Evolutionary conservation across 2,113 vertebrate genomes (phyloP).

Genomic region (Nothocercus nigrocapillus): DNA sequence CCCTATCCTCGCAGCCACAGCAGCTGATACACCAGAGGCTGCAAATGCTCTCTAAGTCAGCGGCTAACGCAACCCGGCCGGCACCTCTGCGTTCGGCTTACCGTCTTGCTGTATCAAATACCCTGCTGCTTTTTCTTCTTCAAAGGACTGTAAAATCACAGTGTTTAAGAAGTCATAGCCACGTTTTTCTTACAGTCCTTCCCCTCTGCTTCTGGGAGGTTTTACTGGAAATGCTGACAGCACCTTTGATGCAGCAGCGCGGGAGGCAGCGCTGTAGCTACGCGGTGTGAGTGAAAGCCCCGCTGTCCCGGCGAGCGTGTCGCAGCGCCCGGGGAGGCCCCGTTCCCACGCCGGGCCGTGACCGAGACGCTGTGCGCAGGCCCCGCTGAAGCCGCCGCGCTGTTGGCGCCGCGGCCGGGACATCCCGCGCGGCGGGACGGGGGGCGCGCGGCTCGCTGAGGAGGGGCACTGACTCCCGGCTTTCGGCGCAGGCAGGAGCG

Average conservation of each 20-base stretch:
- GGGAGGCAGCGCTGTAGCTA: not conserved
- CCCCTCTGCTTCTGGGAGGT: not conserved
- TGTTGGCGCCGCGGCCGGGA: not conserved
- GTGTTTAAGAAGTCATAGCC: not conserved
- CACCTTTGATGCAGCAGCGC: not conserved
- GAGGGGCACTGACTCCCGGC: not conserved
- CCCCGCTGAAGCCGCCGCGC: no score
- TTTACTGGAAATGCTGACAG: not conserved
- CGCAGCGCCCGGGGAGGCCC: not conserved
- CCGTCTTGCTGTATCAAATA: not conserved
- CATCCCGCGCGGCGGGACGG: no score
- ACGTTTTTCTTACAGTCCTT: not conserved
- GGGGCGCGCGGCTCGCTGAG: no score
- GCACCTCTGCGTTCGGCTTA: not conserved
- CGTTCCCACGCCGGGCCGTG: not conserved
- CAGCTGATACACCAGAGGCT: not conserved
- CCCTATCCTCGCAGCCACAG: not conserved
- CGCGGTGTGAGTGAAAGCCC: not conserved
- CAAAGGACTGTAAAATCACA: not conserved
- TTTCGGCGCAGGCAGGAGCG: not conserved
- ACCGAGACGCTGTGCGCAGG: not conserved
- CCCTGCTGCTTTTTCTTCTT: not conserved
- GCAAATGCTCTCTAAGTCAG: not conserved
- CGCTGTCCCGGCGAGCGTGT: not conserved
- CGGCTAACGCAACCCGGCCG: not conserved